A percentile compares a stretch with the other conserved stretches of the same genome.
Evolutionary conservation across 2,888 invertebrate species (phyloP).

Genomic region (Phyllotreta striolata): DNA sequence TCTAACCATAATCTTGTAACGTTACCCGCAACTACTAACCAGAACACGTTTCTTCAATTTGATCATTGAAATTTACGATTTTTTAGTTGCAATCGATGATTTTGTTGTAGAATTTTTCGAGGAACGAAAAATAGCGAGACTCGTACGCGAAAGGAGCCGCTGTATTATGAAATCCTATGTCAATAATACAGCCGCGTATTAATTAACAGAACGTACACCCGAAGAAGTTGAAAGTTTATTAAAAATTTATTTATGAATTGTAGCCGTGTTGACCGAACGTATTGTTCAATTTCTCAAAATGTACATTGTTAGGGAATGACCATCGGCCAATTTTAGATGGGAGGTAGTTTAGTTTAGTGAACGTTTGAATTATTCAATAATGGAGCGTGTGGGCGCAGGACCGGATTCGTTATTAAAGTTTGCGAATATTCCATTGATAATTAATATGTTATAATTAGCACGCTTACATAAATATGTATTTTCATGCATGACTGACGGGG

Average conservation of each 20-base stretch:
- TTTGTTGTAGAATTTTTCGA: too few species aligned
- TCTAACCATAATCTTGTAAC: too few species aligned
- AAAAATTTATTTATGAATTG: constrained; percentile 41
- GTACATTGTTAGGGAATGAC: constrained; percentile 43
- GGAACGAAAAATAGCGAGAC: too few species aligned
- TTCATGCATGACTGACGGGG: too few species aligned
- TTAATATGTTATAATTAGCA: too few species aligned
- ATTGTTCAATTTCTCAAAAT: constrained; percentile 48
- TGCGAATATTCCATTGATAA: too few species aligned
- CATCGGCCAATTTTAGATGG: constrained; percentile 43
- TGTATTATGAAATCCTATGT: constrained; percentile 36
- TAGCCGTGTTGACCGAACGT: constrained; percentile 39
- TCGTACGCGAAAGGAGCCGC: background rate
- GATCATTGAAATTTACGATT: too few species aligned
- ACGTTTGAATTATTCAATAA: constrained; percentile 30
- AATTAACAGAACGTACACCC: constrained; percentile 42
- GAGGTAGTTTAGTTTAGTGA: constrained; percentile 35
- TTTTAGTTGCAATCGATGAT: too few species aligned
- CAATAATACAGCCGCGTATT: constrained; percentile 38
- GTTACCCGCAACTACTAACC: too few species aligned
- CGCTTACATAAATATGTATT: too few species aligned
- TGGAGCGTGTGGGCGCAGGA: background rate
- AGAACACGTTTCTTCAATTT: too few species aligned
- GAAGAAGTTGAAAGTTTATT: constrained; percentile 40
- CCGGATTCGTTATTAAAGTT: background rate